Evolutionary conservation across 2,888 invertebrate genomes (phyloP).

Genomic region (Lasioglossum zephyrum): DNA sequence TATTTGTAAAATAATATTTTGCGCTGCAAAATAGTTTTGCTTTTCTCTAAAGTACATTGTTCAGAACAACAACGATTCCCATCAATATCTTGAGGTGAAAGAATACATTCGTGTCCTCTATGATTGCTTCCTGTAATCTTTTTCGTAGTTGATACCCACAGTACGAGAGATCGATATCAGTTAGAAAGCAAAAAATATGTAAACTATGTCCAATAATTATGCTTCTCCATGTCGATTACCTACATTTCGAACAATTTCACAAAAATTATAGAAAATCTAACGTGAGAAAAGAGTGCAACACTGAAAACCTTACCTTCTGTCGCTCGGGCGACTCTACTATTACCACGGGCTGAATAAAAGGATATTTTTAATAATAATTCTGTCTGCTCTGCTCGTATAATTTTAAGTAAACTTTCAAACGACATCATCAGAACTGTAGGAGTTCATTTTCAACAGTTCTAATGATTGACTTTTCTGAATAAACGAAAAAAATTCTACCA

Average conservation of each 20-base stretch:
- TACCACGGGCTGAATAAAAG: background rate
- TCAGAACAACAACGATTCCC: background rate
- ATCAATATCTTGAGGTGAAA: background rate
- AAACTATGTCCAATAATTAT: background rate
- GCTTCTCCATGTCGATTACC: background rate
- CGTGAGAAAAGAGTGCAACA: no score
- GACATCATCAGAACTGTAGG: background rate
- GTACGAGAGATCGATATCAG: background rate
- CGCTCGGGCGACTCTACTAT: background rate
- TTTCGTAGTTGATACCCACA: background rate
- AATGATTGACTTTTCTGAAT: background rate
- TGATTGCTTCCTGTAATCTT: background rate
- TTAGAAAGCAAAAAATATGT: background rate
- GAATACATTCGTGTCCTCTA: slow-evolving; percentile 4
- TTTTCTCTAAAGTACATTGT: no score
- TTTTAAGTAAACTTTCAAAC: background rate
- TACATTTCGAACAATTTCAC: background rate
- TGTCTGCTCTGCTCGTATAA: no score
- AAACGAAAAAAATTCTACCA: background rate
- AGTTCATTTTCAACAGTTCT: background rate
- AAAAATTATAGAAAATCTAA: background rate
- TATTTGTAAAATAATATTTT: no score
- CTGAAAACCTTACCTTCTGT: background rate
- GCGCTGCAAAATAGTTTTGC: no score
- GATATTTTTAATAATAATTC: background rate